Evolutionary conservation across 1,140 invertebrate species (phyloP), one percentile per base, ranked within the genome.

Genomic region (Limonius californicus): DNA sequence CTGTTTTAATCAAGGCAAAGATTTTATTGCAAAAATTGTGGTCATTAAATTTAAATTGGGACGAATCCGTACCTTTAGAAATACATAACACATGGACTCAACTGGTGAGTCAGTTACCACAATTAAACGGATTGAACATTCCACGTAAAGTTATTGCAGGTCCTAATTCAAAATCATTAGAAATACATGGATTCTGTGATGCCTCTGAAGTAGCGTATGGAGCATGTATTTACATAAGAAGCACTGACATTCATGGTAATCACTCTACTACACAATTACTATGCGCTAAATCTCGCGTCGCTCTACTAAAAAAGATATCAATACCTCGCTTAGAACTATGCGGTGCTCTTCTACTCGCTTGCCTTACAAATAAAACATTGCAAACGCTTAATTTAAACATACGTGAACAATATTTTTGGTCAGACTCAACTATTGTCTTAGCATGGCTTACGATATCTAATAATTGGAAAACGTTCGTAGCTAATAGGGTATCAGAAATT

Each of bases 341-440:
- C 47, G 71, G 56, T 11, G 73, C 75, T 15, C 7, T 70, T 1
- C 32, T 76, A 19, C 23, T 76, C 15, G 58, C 68, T 12, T 27
- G 68, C 63, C 54, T 75, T n/a, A 43, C 68, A 8, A 20, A 58
- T 45, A 58, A 57, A 8, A 45, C 73, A 11, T 15, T 39, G 27
- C 15, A 62, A 9, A 19, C 67, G 2, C 61, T 77, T 15, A 42
- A 64, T 15, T 42, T 73, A 15, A 50, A 61, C 2, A 63, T 76
- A 19, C 20, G 35, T 8, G 45, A 67, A 2, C 61, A 68, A 4
- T 69, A 61, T 32, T 76, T 72, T 61, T 78, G 78, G 77, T 72
- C 69, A 0, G 74, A 80, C 58, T 78, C 76, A 0, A 78, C 70
- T 0, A 71, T 78, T 0, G 74, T 77, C 0, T 56, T 78, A 19